Conservation (phyloP, 2,888 invertebrate species). For the Eristalis intricaria region DNA sequence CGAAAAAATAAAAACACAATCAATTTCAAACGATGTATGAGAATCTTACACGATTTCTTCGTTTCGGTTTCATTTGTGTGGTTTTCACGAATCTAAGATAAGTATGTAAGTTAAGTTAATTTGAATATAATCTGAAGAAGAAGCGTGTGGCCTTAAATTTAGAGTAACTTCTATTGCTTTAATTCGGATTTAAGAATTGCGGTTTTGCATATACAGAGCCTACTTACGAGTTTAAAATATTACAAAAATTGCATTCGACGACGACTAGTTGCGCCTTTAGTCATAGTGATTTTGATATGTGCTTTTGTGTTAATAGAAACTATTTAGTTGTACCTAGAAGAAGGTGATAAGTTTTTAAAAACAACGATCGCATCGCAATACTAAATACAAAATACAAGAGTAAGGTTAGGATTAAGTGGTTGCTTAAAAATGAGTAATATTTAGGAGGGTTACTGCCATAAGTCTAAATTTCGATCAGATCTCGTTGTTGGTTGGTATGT, state of each 20-base stretch:
- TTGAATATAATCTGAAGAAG: constrained; percentile 29
- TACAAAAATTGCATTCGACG: constrained; percentile 8
- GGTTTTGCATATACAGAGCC: constrained; percentile 57
- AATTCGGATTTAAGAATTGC: constrained; percentile 25
- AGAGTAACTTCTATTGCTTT: constrained; percentile 43
- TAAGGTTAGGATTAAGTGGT: constrained; percentile 6
- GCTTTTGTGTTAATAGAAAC: constrained; percentile 18
- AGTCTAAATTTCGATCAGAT: background rate
- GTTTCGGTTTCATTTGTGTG: background rate
- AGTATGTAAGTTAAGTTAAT: constrained; percentile 4
- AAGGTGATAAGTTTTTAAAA: background rate
- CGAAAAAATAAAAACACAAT: constrained; percentile 4
- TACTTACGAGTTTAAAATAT: constrained; percentile 35
- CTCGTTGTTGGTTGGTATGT: background rate
- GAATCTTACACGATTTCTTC: background rate
- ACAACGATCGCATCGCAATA: background rate
- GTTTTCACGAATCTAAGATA: background rate
- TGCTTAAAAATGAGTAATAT: background rate
- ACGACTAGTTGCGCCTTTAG: background rate
- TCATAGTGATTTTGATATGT: constrained; percentile 46
- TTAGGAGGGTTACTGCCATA: constrained; percentile 5
- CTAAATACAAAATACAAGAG: background rate
- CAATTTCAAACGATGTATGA: background rate
- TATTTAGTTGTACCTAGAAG: background rate
- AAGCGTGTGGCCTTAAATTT: constrained; percentile 16